Evolutionary conservation across 2,113 vertebrate species (phyloP), one percentile per base, ranked within the genome.

Genomic region (Strigops habroptila): DNA sequence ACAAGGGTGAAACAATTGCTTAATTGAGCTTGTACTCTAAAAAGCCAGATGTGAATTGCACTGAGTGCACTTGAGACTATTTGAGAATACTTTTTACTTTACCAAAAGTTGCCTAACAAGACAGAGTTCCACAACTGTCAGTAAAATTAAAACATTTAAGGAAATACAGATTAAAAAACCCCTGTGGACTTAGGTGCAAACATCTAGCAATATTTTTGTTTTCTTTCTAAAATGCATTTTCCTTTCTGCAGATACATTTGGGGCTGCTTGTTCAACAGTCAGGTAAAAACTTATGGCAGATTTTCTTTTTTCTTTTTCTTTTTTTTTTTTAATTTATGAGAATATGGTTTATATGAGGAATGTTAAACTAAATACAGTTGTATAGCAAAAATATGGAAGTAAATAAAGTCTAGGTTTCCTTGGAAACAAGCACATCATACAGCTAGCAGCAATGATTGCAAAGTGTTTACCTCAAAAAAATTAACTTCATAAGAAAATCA

Each of bases 1-100:
- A 25, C 70, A 52, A 11, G 28, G 0, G 0, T 41, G 52, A 86
- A 67, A 60, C 1, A 0, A 24, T 41, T 63, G 46, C 59, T 53
- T 70, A 62, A 49, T 25, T 39, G 37, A 82, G 25, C 43, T 73
- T 49, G 52, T 62, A n/a, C 57, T 65, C 41, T 48, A 39, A 85
- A 71, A 65, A 74, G 11, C 17, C 24, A 23, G 27, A 35, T n/a
- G 23, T 55, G 51, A 73, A 73, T 57, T 44, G 24, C 18, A 39
- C 41, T 33, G 43, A 55, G 46, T 41, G 31, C 35, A 12, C 44
- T n/a, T 57, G 21, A 65, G 21, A 67, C 25, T 77, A 12, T 52
- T 43, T 48, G 30, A 67, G 41, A 67, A 48, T 23, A 46, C 33
- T 14, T 41, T 78, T 59, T 81, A 57, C 52, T 82, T 71, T 62